Evolutionary conservation across 2,888 invertebrate species (phyloP).

Genomic region (Cephus rjabovi): DNA sequence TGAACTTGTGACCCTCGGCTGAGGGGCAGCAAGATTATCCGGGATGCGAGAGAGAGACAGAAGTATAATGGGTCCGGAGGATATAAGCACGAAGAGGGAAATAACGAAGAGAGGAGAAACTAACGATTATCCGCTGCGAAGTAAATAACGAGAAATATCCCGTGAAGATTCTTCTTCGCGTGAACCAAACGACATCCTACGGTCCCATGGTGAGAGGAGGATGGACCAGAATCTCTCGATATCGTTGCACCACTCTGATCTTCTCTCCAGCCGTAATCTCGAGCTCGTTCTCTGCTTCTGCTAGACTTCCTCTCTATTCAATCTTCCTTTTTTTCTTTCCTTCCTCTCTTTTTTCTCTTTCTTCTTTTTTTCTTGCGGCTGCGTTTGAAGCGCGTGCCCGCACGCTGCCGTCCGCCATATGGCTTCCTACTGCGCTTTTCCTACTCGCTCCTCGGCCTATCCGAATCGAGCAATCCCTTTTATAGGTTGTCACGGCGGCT

Average conservation of each 20-base stretch:
- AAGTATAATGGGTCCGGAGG: background rate
- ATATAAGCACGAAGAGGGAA: background rate
- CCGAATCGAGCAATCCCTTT: background rate
- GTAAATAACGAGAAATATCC: background rate
- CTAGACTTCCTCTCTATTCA: background rate
- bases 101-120: background rate
- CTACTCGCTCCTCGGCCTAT: background rate
- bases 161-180: background rate
- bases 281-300: background rate
- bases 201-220: background rate
- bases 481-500: background rate
- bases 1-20: conserved; percentile 25
- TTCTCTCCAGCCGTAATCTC: background rate
- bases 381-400: conserved; percentile 43
- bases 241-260: background rate
- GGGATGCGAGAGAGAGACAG: background rate
- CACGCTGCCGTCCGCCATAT: conserved; percentile 44
- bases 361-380: conserved; percentile 3
- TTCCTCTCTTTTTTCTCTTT: conserved; percentile 14
- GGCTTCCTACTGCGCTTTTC: conserved; percentile 31
- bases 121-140: background rate
- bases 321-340: conserved; percentile 20
- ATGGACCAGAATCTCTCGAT: background rate
- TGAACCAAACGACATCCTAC: background rate
- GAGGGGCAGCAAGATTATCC: background rate